Evolutionary conservation across 2,888 invertebrate species (phyloP), one percentile per base, ranked within the genome.

Genomic region (Dromius quadrimaculatus): DNA sequence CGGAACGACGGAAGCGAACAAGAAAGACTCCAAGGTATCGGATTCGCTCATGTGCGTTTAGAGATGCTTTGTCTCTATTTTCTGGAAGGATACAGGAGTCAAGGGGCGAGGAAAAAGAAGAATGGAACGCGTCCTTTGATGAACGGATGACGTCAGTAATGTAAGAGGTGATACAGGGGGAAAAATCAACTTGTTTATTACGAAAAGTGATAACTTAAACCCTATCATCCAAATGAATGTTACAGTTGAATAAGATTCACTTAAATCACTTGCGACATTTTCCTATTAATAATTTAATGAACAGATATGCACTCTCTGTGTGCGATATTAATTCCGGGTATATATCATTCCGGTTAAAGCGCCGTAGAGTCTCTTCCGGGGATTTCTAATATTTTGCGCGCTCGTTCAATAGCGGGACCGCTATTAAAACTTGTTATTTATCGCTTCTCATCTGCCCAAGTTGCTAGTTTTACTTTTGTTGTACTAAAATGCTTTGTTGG

Each of bases 381-480:
- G 59, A 23, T 68, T 57, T 69, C 68, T 69, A 69, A 59, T 59
- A 69, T 69, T 69, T 69, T 34, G 28, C 68, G 19, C 63, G 66
- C 36, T 66, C 63, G 66, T 43, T 66, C 66, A 66, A 66, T 66
- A 43, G 66, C 64, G 34, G 45, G 47, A 9, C 57, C 45, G 68
- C 68, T 69, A 69, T 69, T 69, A 69, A 69, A 69, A 69, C 68
- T 66, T 57, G 68, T 69, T 69, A 69, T 69, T 69, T 69, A 69
- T 69, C 68, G 59, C 68, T 61, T 68, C 57, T 59, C 68, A 54
- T 59, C 59, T 38, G 36, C 15, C 68, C 50, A 54, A 11, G 22
- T n/a, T n/a, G n/a, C n/a, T n/a, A n/a, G 61, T 61, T 61, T 11
- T 54, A 28, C 50, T 54, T 54, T 54, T 54, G 50, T 54, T 54